Evolutionary conservation across 2,113 vertebrate genomes (phyloP).

Genomic region (Aplodontia rufa): DNA sequence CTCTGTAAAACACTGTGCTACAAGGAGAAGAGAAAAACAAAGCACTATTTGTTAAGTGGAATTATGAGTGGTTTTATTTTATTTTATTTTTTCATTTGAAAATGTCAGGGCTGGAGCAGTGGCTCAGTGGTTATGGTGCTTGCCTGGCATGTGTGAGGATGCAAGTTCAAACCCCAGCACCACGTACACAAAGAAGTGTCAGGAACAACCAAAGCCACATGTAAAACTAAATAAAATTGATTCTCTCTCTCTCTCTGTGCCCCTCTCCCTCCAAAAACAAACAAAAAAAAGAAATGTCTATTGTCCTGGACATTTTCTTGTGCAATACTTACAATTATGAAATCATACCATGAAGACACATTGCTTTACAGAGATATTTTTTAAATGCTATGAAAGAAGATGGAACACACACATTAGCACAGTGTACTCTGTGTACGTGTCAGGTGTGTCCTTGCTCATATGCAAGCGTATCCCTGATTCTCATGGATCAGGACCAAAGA

Average conservation of each 20-base stretch:
- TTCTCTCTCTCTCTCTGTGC: too few species aligned
- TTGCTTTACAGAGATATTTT: neutral
- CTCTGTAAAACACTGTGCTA: neutral
- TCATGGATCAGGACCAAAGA: neutral
- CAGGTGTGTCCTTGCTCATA: neutral
- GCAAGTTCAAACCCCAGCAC: too few species aligned
- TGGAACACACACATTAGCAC: neutral
- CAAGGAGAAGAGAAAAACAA: neutral
- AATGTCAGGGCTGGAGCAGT: too few species aligned
- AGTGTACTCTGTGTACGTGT: accelerated
- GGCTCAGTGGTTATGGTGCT: too few species aligned
- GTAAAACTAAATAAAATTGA: too few species aligned
- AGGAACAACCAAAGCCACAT: too few species aligned
- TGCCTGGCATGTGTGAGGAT: too few species aligned
- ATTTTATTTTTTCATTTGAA: slow-evolving; percentile 15
- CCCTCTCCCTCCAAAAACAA: too few species aligned
- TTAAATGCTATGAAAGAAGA: neutral
- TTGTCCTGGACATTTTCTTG: neutral
- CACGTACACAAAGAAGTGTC: too few species aligned
- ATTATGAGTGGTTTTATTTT: neutral
- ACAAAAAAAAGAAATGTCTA: too few species aligned
- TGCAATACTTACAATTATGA: neutral
- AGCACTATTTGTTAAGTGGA: neutral
- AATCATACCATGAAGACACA: neutral
- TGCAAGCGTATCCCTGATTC: neutral